Base-by-base conservation (phyloP, 1,140 invertebrate species). In the Anoplolepis gracilipes region DNA sequence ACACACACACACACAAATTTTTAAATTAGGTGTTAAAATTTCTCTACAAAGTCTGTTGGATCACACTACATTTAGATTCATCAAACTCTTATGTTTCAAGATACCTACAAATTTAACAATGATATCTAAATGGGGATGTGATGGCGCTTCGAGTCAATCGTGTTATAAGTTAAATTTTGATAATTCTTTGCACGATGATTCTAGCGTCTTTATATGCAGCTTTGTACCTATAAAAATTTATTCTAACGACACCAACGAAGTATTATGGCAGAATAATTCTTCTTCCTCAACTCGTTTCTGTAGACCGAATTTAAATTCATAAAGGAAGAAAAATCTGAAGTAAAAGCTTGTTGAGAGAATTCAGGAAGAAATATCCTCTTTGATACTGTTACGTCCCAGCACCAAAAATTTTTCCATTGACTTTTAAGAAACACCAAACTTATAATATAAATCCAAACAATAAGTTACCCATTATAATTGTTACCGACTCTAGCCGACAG, bases 221-320 rank as follows among this genome's bases (percentile, higher is more conserved):
- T 22, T 90, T 49, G 86, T 90, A 13, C 81, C 84, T 10, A 49
- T 88, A 30, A 57, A 85, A 85, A 64, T 87, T 84, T 42, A 11
- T 57, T 33, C 11, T 16, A 49, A 33, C 10, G n/a, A 72, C 25
- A 62, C 85, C 61, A 22, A 10, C 28, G 3, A 69, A 46, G 22
- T 61, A 19, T 13, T 49, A 3, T 93, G 92, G 92, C 57, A 91
- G 87, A 95, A 94, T 90, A 62, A 81, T 67, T 87, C 62, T 76
- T 87, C 93, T 76, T 93, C 92, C 33, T 94, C 92, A 8, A 82
- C 92, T 28, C 69, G 90, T 59, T 93, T 89, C 88, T 94, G 93
- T 84, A 82, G 91, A 36, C 92, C 88, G 13, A 85, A 87, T 87
- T 94, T 65, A 62, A 88, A 79, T 94, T 93, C 87, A 28, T 90